These are phyloP conservation scores for Ciconia maguari DNA, from an alignment of 2,113 vertebrate species.

Conservation along the genomic window DNA sequence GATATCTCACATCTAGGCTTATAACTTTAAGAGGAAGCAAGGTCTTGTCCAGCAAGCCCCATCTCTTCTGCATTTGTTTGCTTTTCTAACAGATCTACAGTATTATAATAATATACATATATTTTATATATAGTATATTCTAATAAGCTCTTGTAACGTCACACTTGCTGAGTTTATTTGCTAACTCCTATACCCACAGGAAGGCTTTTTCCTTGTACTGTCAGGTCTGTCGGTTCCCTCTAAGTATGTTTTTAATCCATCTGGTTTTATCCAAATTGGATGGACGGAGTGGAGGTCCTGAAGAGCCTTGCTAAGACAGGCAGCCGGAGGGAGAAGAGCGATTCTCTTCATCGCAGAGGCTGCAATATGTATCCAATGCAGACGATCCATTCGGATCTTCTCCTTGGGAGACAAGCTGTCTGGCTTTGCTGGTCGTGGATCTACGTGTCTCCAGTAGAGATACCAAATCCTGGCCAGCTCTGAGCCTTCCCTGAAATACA, in stretches of 20 bases:
- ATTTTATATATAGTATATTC: neutral
- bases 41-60: neutral
- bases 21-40: neutral
- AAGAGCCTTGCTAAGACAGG: neutral
- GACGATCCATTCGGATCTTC: accelerated
- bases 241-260: accelerated
- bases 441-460: neutral
- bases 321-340: neutral
- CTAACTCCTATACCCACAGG: neutral
- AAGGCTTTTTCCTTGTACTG: neutral
- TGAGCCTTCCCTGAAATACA: neutral
- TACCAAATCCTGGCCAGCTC: neutral
- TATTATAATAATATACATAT: neutral
- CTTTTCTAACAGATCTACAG: neutral
- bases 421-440: neutral
- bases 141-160: neutral
- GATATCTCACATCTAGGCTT: neutral
- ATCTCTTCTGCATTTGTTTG: neutral
- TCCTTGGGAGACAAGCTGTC: neutral
- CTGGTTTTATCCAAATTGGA: neutral
- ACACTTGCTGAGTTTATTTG: neutral
- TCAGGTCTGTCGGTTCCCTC: neutral
- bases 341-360: neutral
- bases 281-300: neutral
- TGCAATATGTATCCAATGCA: accelerated